phyloP scores from a whole-genome alignment of 1,140 invertebrate species.

The Thalassaphorura encarpata region DNA sequence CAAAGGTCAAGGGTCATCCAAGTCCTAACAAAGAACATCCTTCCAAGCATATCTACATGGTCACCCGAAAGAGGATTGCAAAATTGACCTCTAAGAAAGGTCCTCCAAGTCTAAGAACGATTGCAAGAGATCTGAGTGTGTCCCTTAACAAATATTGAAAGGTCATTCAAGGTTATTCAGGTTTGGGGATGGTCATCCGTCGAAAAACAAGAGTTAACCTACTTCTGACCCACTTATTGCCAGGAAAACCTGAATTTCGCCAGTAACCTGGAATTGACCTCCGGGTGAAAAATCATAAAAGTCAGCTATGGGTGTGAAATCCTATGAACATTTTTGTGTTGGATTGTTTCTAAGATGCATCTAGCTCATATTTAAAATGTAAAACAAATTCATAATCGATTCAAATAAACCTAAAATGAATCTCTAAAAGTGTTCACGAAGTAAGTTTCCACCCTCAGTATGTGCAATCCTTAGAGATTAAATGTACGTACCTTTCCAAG shows the following conservation, averaged over 20 bases:
- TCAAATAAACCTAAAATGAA: no score
- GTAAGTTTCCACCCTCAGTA: no score
- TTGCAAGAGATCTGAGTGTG: neutral
- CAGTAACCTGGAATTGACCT: neutral
- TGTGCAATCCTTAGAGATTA: no score
- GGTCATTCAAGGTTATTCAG: neutral
- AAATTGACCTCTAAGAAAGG: neutral
- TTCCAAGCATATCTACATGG: neutral
- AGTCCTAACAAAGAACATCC: neutral
- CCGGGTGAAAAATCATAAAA: neutral
- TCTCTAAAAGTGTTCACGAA: no score
- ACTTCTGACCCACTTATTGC: neutral
- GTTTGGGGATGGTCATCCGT: neutral
- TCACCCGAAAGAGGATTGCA: neutral
- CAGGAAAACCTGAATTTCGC: neutral
- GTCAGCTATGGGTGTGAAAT: neutral
- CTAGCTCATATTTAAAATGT: neutral
- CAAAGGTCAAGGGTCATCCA: neutral
- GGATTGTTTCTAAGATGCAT: neutral
- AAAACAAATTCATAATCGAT: neutral
- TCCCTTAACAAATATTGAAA: neutral
- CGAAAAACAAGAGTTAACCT: neutral
- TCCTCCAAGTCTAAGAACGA: neutral
- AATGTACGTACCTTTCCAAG: no score
- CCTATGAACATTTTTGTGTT: conserved; percentile 6